Base-by-base conservation (phyloP, 2,888 invertebrate genomes). In the Leistus spinibarbis region DNA sequence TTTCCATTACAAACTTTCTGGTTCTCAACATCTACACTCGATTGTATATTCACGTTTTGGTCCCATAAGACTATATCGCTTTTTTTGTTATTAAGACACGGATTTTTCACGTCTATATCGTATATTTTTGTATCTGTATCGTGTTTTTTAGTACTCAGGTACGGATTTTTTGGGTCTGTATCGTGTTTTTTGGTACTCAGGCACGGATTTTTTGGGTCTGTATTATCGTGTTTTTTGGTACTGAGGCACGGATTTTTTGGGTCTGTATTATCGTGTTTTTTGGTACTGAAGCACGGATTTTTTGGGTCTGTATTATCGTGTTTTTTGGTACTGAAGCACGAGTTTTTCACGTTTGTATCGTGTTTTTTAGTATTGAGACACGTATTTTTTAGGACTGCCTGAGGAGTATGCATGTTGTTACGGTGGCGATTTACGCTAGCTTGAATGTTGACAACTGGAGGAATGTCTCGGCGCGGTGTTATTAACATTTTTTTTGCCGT, bases 321-420 rank as follows among this genome's bases (percentile, higher is more conserved):
- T 72, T 72, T 72, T 72, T 66, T 1, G 65, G 72, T 40, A 72
- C 54, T 10, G 66, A 19, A 57, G 9, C 56, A 13, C 66, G 57
- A n/a, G 72, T 19, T 56, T 72, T 56, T 56, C 66, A 66, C 5
- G 54, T 13, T 13, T 20, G 63, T 16, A 3, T 19, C n/a, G 54
- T 10, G 4, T 24, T 72, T 66, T 57, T 66, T 19, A 27, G 56
- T 17, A 23, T 56, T 65, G 40, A 57, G 20, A 24, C 19, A 20
- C 20, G 20, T 1, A 72, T 56, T 27, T 13, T n/a, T 66, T 4
- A 54, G 22, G 1, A 65, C 17, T 54, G 0, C 57, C 3, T 57
- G 19, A 23, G 22, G 40, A 9, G 66, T 60, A 16, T 40, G 5
- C 40, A 57, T 73, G 23, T 54, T 54, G 23, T 40, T 54, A 66